phyloP scores from a whole-genome alignment of 2,797 vertebrate species.

The Perdix hodgsoniae region DNA sequence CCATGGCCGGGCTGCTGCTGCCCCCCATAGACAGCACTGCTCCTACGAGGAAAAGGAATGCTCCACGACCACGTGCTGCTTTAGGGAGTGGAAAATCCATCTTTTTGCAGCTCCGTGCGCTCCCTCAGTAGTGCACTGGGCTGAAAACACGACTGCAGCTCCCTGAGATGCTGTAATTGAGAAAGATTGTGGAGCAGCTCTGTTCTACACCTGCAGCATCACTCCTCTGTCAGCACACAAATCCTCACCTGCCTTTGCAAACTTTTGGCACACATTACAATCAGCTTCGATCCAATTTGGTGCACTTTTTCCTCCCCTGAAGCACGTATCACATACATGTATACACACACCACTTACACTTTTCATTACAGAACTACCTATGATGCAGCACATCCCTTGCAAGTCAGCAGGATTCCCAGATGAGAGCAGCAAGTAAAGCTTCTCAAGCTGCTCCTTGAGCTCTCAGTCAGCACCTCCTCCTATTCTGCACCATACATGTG shows the following conservation, averaged over 20 bases:
- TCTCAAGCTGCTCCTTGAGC: neutral
- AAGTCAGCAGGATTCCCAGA: neutral
- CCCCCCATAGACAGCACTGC: neutral
- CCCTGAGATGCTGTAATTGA: too few relatives aligned
- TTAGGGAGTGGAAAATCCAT: neutral
- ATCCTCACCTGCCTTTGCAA: neutral
- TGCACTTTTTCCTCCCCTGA: neutral
- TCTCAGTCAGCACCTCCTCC: neutral
- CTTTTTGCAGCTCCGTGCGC: fast-evolving
- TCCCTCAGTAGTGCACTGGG: neutral
- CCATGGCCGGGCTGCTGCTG: neutral
- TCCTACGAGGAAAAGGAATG: neutral
- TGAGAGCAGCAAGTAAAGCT: neutral
- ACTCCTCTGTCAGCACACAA: neutral
- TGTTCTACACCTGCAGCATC: neutral
- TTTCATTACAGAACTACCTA: neutral
- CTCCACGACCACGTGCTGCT: neutral
- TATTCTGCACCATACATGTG: neutral
- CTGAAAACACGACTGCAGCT: neutral
- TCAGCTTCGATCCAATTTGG: neutral
- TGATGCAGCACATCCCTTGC: neutral
- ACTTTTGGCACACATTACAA: neutral
- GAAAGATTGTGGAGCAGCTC: neutral
- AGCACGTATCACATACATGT: neutral
- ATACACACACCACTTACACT: neutral